Evolutionary conservation across 2,113 vertebrate species (phyloP).

Genomic region (Phyllostomus discolor): DNA sequence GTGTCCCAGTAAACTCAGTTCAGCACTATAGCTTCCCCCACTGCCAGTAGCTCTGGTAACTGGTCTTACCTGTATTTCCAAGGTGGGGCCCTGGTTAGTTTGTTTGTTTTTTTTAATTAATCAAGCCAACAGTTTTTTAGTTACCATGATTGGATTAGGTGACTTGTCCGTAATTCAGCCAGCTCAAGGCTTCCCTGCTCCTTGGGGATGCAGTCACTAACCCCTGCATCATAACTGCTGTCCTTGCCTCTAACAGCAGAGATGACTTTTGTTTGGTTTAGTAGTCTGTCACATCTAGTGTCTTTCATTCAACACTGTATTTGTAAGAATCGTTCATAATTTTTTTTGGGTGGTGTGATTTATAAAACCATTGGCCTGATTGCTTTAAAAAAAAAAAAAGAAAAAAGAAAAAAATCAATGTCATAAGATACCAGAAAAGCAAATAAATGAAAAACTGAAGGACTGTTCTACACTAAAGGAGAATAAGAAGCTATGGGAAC

Average conservation of each 20-base stretch:
- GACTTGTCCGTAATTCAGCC: not conserved
- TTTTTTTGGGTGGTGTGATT: not conserved
- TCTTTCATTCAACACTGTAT: not conserved
- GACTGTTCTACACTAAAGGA: not conserved
- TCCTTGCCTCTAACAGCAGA: not conserved
- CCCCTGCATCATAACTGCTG: fast-evolving
- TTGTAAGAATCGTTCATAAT: not conserved
- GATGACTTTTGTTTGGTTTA: not conserved
- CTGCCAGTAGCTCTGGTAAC: not conserved
- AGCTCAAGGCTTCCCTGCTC: not conserved
- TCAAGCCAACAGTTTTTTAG: not conserved
- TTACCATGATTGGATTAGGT: not conserved
- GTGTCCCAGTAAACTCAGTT: not conserved
- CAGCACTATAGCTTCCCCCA: not conserved
- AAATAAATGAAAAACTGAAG: not conserved
- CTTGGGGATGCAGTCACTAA: not conserved
- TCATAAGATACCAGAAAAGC: not conserved
- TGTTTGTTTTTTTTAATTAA: too few species aligned
- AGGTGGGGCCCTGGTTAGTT: too few species aligned
- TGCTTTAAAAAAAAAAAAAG: not conserved
- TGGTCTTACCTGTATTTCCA: not conserved
- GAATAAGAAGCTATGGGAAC: not conserved
- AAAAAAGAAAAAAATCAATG: not conserved
- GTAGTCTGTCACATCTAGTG: not conserved
- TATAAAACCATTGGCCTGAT: not conserved